Percentiles rank a stretch among this genome's conserved stretches.
Conservation (phyloP, 2,113 vertebrate genomes). For the Caranx melampygus region DNA sequence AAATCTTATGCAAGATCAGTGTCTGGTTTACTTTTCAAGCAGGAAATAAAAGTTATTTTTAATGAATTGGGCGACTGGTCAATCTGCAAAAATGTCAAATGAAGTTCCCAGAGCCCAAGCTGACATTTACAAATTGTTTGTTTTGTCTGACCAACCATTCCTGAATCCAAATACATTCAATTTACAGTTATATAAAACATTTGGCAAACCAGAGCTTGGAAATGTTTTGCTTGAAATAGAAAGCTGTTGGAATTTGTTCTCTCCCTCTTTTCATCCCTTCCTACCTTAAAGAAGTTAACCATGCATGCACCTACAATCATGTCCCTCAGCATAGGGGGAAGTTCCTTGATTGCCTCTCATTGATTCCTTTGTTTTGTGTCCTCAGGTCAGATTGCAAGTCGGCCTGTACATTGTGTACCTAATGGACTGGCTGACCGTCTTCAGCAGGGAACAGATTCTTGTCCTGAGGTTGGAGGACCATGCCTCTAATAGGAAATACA, state of each 20-base stretch:
- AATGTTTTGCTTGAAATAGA: not conserved
- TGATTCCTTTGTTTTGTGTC: slow-evolving; percentile 23
- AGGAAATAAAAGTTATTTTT: not conserved
- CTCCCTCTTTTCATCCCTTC: not conserved
- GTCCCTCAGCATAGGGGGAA: not conserved
- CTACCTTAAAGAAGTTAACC: not conserved
- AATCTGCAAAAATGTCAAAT: not conserved
- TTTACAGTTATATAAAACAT: not conserved
- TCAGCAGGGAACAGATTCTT: slow-evolving; percentile 90
- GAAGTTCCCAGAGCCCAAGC: not conserved
- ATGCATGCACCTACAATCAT: not conserved
- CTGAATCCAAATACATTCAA: not conserved
- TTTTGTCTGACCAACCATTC: not conserved
- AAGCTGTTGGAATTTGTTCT: slow-evolving; percentile 11
- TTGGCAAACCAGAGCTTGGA: not conserved
- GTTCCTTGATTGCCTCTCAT: not conserved
- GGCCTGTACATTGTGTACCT: slow-evolving; percentile 96
- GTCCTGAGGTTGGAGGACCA: slow-evolving; percentile 96
- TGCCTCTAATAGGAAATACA: slow-evolving; percentile 89
- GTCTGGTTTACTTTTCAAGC: not conserved
- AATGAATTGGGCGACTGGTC: not conserved
- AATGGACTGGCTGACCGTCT: slow-evolving; percentile 94
- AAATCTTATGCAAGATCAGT: slow-evolving; percentile 19
- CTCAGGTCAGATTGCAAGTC: slow-evolving; percentile 93
- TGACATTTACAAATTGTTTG: not conserved